Evolutionary conservation across 1,140 invertebrate species (phyloP), one percentile per base, ranked within the genome.

Genomic region (Drosophila quadrilineata): DNA sequence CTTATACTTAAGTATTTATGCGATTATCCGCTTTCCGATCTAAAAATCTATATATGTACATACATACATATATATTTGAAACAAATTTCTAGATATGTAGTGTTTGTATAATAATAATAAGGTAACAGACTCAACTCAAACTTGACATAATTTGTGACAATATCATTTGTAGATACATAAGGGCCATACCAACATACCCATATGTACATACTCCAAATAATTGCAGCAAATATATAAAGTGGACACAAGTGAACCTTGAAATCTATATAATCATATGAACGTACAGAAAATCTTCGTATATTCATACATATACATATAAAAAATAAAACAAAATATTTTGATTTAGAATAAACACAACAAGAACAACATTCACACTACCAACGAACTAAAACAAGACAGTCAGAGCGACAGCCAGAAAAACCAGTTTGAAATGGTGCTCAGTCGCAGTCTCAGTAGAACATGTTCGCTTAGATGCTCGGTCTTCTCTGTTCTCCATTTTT

Each of bases 311-410:
- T 9, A 38, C 36, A 40, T 9, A 35, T 5, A 19, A 14, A 19
- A 24, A 43, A 21, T 43, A 6, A 21, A 12, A 43, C 40, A n/a
- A n/a, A n/a, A n/a, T n/a, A n/a, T 43, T 43, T 17, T 9, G 22
- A 22, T 82, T 84, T 73, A 79, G 73, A 82, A 84, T 60, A 82
- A 82, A 82, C 59, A 82, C 28, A 63, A 62, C 54, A 59, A 62
- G 40, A 73, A 70, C 6, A 59, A 35, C 31, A 57, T 2, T 24
- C 38, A 22, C 41, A 64, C 33, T 28, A 48, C 9, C 9, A 46
- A 17, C 28, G 16, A 65, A 65, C 45, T 65, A 68, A 50, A 31
- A 49, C n/a, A 22, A 59, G 35, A 45, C 21, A 46, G 16, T 48
- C 17, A 17, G 6, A 14, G 52, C 50, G n/a, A 71, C n/a, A 49